phyloP scores from a whole-genome alignment of 2,113 vertebrate species.

The Ictidomys tridecemlineatus region DNA sequence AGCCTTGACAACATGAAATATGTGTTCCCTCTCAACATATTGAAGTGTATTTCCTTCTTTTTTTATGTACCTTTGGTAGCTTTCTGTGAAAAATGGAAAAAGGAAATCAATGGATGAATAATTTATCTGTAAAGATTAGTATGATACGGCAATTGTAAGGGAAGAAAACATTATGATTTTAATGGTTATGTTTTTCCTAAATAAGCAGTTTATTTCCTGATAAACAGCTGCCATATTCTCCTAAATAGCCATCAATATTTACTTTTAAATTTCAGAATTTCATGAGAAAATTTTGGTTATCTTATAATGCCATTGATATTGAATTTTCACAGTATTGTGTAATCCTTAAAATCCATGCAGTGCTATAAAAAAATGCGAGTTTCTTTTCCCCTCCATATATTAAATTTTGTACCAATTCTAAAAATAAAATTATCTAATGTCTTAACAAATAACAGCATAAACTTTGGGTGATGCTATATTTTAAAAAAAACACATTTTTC shows the following conservation, averaged over 20 bases:
- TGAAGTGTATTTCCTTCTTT: constrained; percentile 32
- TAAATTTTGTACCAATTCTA: constrained; percentile 8
- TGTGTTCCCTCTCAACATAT: neutral
- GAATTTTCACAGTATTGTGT: neutral
- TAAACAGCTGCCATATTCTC: neutral
- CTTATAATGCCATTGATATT: neutral
- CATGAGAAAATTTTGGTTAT: neutral
- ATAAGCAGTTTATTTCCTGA: neutral
- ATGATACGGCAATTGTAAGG: neutral
- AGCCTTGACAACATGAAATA: constrained; percentile 59
- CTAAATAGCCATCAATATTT: neutral
- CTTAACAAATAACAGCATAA: constrained; percentile 40
- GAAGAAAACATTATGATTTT: neutral
- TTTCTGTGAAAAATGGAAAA: constrained; percentile 35
- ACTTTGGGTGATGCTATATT: neutral
- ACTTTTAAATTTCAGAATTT: constrained; percentile 48
- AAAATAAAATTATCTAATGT: constrained; percentile 13
- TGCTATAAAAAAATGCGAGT: neutral
- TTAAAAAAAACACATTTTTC: neutral
- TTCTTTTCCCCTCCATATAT: constrained; percentile 9
- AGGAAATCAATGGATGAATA: constrained; percentile 4
- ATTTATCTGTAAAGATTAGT: constrained; percentile 47
- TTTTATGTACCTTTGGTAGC: neutral
- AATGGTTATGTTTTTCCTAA: constrained; percentile 24
- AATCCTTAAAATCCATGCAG: neutral